These are phyloP conservation scores for Phodopus roborovskii DNA, from an alignment of 2,113 vertebrate species.

Conservation along the genomic window DNA sequence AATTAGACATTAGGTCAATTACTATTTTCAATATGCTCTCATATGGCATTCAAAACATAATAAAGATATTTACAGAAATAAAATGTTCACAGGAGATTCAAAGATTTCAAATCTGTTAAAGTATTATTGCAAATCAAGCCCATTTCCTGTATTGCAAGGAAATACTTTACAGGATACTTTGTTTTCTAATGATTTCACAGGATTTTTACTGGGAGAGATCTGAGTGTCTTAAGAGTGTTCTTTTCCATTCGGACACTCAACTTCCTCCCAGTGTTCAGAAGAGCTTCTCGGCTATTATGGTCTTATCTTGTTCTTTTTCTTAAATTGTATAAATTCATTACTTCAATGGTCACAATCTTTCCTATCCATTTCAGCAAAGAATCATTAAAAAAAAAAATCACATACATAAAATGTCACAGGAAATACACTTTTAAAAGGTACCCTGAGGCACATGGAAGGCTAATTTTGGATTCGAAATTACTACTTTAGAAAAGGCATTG, in stretches of 20 bases:
- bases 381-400: background rate
- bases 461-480: conserved; percentile 79
- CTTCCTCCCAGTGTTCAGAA: background rate
- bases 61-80: background rate
- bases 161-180: background rate
- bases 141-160: background rate
- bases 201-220: background rate
- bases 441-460: conserved; percentile 65
- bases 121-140: background rate
- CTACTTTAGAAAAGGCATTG: conserved; percentile 73
- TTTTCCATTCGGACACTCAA: background rate
- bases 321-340: background rate
- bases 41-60: conserved; percentile 31
- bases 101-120: background rate
- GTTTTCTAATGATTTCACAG: background rate
- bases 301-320: background rate
- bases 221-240: background rate
- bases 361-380: background rate
- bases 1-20: background rate
- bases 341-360: background rate
- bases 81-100: background rate
- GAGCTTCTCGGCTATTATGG: background rate
- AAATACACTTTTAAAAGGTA: conserved; percentile 29
- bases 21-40: background rate
- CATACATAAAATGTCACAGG: conserved; percentile 13